phyloP scores from a whole-genome alignment of 2,888 invertebrate species.

The Agrotis ipsilon region DNA sequence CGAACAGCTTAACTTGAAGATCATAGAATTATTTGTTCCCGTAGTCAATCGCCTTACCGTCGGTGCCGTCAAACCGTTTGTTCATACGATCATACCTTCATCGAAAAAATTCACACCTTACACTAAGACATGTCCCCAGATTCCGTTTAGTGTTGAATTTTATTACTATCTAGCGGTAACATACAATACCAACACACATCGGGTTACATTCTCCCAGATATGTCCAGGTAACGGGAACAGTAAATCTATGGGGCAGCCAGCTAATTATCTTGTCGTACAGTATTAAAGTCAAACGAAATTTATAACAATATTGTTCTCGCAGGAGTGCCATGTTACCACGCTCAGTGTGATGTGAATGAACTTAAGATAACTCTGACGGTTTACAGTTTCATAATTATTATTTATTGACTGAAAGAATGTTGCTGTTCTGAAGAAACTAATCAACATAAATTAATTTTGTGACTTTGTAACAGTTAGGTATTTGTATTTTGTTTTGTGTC shows the following conservation, averaged over 20 bases:
- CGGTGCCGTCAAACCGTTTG: too few relatives aligned
- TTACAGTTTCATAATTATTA: constrained; percentile 31
- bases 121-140: too few relatives aligned
- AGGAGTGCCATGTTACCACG: constrained; percentile 37
- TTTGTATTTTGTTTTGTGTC: not conserved
- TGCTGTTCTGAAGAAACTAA: constrained; percentile 15
- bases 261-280: constrained; percentile 7
- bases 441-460: constrained; percentile 12
- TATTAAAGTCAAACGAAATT: constrained; percentile 37
- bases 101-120: too few relatives aligned
- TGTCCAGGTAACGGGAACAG: constrained; percentile 33
- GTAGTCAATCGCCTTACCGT: too few relatives aligned
- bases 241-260: constrained; percentile 9
- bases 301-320: constrained; percentile 34
- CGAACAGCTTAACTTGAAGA: too few relatives aligned
- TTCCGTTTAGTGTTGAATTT: not conserved
- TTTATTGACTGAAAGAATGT: not conserved
- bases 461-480: not conserved
- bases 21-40: too few relatives aligned
- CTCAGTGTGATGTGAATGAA: constrained; percentile 15
- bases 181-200: not conserved
- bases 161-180: not conserved
- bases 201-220: constrained; percentile 5
- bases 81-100: too few relatives aligned
- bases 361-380: not conserved